Evolutionary conservation across 1,140 invertebrate species (phyloP).

Genomic region (Plectus sambesii): DNA sequence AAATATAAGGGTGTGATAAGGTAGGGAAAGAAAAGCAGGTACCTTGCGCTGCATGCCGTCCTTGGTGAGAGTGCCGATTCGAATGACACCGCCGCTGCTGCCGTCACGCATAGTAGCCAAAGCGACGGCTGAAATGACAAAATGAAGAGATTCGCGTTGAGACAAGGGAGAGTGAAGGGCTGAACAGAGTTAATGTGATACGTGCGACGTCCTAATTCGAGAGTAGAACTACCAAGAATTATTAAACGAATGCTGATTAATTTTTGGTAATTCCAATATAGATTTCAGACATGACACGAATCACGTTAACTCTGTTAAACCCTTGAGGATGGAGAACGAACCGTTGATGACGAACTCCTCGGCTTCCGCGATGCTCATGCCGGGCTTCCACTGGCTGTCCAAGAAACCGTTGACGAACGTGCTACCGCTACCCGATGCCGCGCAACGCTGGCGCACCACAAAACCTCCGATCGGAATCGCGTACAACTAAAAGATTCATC

Average conservation of each 20-base stretch:
- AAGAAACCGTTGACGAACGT: constrained; percentile 91
- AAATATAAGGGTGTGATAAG: too few relatives aligned
- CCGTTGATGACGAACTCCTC: constrained; percentile 70
- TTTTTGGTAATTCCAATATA: too few relatives aligned
- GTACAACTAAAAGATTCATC: constrained; percentile 61
- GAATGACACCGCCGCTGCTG: constrained; percentile 80
- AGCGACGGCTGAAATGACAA: constrained; percentile 59
- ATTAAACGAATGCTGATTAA: too few relatives aligned
- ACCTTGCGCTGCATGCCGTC: constrained; percentile 53
- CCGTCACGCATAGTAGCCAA: constrained; percentile 85
- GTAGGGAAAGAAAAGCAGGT: too few relatives aligned
- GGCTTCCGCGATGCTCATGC: constrained; percentile 74
- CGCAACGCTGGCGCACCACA: constrained; percentile 69
- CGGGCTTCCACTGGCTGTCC: constrained; percentile 70
- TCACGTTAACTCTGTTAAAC: too few relatives aligned
- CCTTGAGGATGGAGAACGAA: too few relatives aligned
- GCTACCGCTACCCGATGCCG: constrained; percentile 88
- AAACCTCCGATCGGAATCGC: constrained; percentile 82
- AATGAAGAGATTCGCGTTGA: too few relatives aligned
- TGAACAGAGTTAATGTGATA: too few relatives aligned
- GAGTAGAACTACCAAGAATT: too few relatives aligned
- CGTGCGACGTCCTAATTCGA: too few relatives aligned
- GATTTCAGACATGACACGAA: constrained; percentile 14
- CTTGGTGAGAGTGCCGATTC: constrained; percentile 75
- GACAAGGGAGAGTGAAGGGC: too few relatives aligned